These are phyloP conservation scores for Littorina saxatilis DNA, from an alignment of 1,140 invertebrate genomes.

Conservation along the genomic window DNA sequence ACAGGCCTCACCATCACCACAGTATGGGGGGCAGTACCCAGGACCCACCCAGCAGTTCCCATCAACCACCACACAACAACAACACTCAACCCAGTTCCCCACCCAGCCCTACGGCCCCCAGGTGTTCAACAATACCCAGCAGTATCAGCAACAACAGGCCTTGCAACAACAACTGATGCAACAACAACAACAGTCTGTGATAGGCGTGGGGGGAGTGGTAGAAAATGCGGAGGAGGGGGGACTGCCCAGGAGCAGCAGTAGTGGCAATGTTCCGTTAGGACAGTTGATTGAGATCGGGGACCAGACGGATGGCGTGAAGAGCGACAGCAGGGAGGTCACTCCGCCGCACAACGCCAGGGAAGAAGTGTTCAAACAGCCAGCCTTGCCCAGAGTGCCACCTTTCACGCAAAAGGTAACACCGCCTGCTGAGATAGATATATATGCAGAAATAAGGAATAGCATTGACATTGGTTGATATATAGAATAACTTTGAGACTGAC, in stretches of 20 bases:
- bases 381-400: slow-evolving; percentile 37
- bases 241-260: slow-evolving; percentile 17
- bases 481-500: too few species aligned
- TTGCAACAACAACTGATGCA: slow-evolving; percentile 48
- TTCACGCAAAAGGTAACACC: too few species aligned
- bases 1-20: slow-evolving; percentile 47
- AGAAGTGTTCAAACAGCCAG: slow-evolving; percentile 50
- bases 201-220: neutral
- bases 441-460: too few species aligned
- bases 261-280: slow-evolving; percentile 42
- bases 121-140: slow-evolving; percentile 30
- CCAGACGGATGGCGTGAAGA: neutral
- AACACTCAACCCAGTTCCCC: slow-evolving; percentile 50
- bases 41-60: slow-evolving; percentile 38
- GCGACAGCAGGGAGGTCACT: slow-evolving; percentile 29
- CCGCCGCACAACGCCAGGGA: slow-evolving; percentile 20
- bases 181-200: slow-evolving; percentile 48
- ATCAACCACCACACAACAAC: slow-evolving; percentile 42
- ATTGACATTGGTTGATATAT: too few species aligned
- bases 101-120: slow-evolving; percentile 51
- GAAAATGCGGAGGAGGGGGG: slow-evolving; percentile 9
- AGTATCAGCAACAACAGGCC: slow-evolving; percentile 51
- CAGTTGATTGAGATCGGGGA: slow-evolving; percentile 48
- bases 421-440: too few species aligned
- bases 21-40: slow-evolving; percentile 40